Conservation (phyloP, 37 sponge, comb jelly and placozoan species). For the Spongia lamella region DNA sequence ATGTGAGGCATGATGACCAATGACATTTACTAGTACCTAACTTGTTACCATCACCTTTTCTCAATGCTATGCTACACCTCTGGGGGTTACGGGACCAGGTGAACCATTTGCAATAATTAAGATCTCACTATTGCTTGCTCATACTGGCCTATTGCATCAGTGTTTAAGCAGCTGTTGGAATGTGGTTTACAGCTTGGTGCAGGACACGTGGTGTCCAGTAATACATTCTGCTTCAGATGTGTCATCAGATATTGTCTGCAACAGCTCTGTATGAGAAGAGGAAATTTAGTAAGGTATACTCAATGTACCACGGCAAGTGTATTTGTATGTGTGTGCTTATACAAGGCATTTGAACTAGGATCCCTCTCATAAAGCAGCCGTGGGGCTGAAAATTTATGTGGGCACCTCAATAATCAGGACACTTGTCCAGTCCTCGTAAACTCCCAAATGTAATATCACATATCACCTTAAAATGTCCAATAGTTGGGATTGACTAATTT, state of each 20-base stretch:
- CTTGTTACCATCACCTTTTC: conserved; percentile 31
- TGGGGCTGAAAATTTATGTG: too few species aligned
- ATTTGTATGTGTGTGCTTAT: too few species aligned
- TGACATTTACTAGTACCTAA: conserved; percentile 46
- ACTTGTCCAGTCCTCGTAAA: too few species aligned
- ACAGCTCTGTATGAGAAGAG: conserved; percentile 25
- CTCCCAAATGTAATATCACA: too few species aligned
- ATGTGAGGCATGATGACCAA: conserved; percentile 80
- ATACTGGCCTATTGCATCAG: conserved; percentile 27
- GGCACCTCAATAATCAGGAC: too few species aligned
- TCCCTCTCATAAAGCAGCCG: too few species aligned
- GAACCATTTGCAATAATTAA: conserved; percentile 52
- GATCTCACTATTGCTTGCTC: conserved; percentile 47
- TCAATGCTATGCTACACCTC: conserved; percentile 58
- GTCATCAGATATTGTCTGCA: conserved; percentile 13
- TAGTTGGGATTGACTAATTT: too few species aligned
- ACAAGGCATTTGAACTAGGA: too few species aligned
- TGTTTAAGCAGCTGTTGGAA: not conserved
- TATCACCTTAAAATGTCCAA: too few species aligned
- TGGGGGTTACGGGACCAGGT: conserved; percentile 79
- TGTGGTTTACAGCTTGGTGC: conserved; percentile 15
- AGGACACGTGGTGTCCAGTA: conserved; percentile 21
- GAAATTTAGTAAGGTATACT: too few species aligned
- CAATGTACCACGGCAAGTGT: too few species aligned
- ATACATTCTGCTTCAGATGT: conserved; percentile 8